Percentiles rank a stretch among this genome's conserved stretches.
Evolutionary conservation across 2,888 invertebrate species (phyloP).

Genomic region (Harmothoe impar): DNA sequence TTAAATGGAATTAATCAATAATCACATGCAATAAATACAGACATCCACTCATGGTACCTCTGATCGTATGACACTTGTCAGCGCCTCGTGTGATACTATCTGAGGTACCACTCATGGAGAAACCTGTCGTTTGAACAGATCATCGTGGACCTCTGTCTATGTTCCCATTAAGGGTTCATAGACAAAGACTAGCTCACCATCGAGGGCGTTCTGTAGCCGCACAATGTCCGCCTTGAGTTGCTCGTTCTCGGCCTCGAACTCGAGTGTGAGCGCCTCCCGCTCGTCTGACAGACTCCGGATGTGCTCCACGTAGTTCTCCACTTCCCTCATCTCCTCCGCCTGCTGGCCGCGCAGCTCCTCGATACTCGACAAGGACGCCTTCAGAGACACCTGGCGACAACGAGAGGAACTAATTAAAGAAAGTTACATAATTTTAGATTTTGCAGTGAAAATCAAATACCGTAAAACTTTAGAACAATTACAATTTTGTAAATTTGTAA

Average conservation of each 20-base stretch:
- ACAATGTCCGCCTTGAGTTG: slow-evolving; percentile 77
- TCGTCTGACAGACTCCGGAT: slow-evolving; percentile 81
- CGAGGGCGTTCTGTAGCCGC: slow-evolving; percentile 74
- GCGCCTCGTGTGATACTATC: no score
- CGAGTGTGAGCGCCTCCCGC: slow-evolving; percentile 81
- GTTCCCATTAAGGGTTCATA: no score
- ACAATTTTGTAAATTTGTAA: no score
- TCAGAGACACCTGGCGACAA: slow-evolving; percentile 62
- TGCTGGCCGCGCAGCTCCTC: slow-evolving; percentile 73
- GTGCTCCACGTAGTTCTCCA: slow-evolving; percentile 84
- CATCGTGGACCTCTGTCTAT: no score
- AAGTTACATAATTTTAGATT: neutral
- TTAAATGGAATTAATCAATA: no score
- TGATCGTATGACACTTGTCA: no score
- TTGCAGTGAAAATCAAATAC: no score
- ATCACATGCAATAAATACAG: no score
- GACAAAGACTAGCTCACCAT: slow-evolving; percentile 69
- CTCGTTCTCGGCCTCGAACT: slow-evolving; percentile 82
- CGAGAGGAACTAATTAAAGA: neutral
- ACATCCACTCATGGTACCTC: no score
- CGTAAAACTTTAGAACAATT: no score
- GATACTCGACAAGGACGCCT: slow-evolving; percentile 64
- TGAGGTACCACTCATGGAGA: no score
- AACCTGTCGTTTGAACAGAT: no score
- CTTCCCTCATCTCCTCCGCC: slow-evolving; percentile 84